phyloP scores from a whole-genome alignment of 2,797 vertebrate species.

The Thamnophis elegans region DNA sequence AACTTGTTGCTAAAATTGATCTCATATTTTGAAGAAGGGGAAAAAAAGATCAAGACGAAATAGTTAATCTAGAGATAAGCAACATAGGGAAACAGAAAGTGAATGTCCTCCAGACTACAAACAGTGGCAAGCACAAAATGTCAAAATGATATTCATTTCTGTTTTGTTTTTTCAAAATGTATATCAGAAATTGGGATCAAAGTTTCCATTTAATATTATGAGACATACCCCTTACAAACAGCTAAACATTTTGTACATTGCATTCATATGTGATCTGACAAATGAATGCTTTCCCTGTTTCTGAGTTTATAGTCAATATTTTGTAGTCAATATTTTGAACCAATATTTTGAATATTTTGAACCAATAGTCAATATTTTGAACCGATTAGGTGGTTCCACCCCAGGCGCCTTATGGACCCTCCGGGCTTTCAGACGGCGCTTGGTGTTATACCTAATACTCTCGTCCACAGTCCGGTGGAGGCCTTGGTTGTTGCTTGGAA shows the following conservation, averaged over 20 bases:
- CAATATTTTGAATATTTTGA: no score
- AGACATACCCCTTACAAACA: background rate
- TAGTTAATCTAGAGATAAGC: background rate
- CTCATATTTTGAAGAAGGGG: slow-evolving; percentile 22
- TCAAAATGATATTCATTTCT: background rate
- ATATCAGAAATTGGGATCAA: background rate
- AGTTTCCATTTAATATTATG: background rate
- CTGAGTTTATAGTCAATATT: background rate
- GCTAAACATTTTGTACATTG: background rate
- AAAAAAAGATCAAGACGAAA: background rate
- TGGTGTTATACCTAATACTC: no score
- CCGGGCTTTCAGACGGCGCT: no score
- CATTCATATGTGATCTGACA: background rate
- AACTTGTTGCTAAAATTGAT: background rate
- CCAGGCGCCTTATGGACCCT: no score
- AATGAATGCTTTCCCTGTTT: no score
- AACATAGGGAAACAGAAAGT: background rate
- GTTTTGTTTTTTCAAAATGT: background rate
- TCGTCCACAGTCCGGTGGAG: no score
- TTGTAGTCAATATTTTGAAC: no score
- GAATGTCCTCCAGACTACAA: background rate
- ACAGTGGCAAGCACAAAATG: background rate
- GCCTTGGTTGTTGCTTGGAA: no score
- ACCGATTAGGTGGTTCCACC: no score
- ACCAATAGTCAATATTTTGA: no score